phyloP scores from a whole-genome alignment of 2,797 vertebrate genomes.

The Xenentodon cancila region DNA sequence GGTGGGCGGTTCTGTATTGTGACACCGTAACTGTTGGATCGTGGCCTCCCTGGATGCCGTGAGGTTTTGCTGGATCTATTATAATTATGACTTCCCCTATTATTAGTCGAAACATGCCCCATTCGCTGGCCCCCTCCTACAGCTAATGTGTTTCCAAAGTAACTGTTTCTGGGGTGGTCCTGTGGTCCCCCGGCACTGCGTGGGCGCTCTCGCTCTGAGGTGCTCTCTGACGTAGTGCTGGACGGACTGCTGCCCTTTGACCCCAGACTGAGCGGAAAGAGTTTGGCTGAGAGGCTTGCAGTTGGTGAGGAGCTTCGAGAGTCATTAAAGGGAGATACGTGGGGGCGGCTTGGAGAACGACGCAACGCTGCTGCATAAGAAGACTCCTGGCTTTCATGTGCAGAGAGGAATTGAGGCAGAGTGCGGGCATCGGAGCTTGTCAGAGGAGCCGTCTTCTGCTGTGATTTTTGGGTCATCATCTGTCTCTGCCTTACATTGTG shows the following conservation, averaged over 20 bases:
- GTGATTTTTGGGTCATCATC: conserved; percentile 77
- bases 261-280: conserved; percentile 87
- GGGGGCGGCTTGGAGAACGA: conserved; percentile 78
- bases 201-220: conserved; percentile 81
- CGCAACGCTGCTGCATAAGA: conserved; percentile 90
- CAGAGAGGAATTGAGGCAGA: conserved; percentile 87
- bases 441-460: conserved; percentile 64
- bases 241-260: conserved; percentile 95
- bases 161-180: conserved; percentile 66
- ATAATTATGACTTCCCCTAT: conserved; percentile 58
- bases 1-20: conserved; percentile 51
- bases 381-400: conserved; percentile 84
- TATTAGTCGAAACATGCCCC: conserved; percentile 60
- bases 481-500: conserved; percentile 85
- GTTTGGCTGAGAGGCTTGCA: conserved; percentile 81
- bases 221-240: conserved; percentile 89
- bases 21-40: conserved; percentile 62
- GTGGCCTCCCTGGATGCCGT: conserved; percentile 68
- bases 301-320: conserved; percentile 91
- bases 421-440: conserved; percentile 81
- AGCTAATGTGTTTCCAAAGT: conserved; percentile 68
- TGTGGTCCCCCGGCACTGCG: conserved; percentile 65
- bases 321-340: conserved; percentile 78
- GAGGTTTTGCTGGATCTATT: conserved; percentile 63
- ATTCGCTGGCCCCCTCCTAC: conserved; percentile 56